Percentiles rank a stretch among this genome's conserved stretches.
phyloP scores from a whole-genome alignment of 92 coral and sea anemone genomes.

The Porites cylindrica region DNA sequence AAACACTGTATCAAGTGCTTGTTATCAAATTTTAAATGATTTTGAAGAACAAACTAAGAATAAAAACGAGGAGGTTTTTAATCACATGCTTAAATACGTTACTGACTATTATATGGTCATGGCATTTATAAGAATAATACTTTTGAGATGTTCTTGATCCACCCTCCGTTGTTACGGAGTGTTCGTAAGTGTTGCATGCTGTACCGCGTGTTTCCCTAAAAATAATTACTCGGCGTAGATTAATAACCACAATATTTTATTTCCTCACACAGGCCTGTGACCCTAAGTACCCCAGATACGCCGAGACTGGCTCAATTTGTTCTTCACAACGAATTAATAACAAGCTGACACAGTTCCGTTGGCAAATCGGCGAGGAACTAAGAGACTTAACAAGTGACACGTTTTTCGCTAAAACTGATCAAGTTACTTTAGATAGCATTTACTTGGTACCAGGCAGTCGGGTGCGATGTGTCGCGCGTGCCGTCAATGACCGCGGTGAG shows the following conservation, averaged over 20 bases:
- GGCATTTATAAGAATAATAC: too few species aligned
- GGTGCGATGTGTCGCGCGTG: slow-evolving; percentile 91
- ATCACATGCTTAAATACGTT: too few species aligned
- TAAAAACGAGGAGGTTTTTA: too few species aligned
- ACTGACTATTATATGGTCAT: too few species aligned
- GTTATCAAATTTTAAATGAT: too few species aligned
- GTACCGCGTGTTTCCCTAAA: neutral
- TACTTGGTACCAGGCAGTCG: slow-evolving; percentile 90
- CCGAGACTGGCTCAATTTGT: slow-evolving; percentile 96
- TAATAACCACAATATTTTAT: neutral
- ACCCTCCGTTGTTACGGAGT: too few species aligned
- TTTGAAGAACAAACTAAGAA: too few species aligned
- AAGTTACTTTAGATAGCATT: slow-evolving; percentile 87
- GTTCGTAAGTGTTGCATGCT: too few species aligned
- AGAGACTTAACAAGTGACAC: slow-evolving; percentile 79
- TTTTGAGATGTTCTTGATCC: too few species aligned
- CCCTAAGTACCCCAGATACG: slow-evolving; percentile 91
- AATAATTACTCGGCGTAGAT: neutral
- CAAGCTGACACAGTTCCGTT: slow-evolving; percentile 83
- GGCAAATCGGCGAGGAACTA: slow-evolving; percentile 81
- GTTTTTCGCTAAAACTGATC: slow-evolving; percentile 83
- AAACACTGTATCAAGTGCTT: too few species aligned
- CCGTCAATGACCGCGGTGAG: slow-evolving; percentile 81
- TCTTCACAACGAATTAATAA: slow-evolving; percentile 86
- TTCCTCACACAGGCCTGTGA: slow-evolving; percentile 83